Base-by-base conservation (phyloP, 1,140 invertebrate species). In the Drosophila mayri region DNA sequence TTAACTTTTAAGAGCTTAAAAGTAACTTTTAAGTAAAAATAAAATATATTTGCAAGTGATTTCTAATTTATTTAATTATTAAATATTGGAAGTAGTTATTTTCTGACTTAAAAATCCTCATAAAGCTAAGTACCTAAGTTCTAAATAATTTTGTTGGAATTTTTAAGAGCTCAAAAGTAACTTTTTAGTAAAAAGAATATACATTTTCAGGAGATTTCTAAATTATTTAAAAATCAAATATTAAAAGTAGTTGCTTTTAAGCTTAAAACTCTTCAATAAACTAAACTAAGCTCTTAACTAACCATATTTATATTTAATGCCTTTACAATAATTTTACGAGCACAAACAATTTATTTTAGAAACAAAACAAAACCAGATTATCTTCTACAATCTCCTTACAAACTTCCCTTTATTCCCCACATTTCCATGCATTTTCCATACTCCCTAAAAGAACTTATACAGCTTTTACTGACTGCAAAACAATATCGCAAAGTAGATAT, bases 401-500 rank as follows among this genome's bases (percentile, higher is more conserved):
- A 63, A 12, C 6, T 28, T 38, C 18, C 14, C 20, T 20, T 20
- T 9, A 2, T 16, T 16, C 8, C 11, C n/a, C 1, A 10, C n/a
- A 49, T 28, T 6, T 54, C 12, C 4, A 16, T 37, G 10, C 30
- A n/a, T 9, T 16, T 28, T 28, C 25, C 25, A 4, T 25, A 25
- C 25, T 25, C 25, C 22, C 37, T 43, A 18, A 1, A 3, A 20
- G 20, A 25, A 32, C 28, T 8, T 16, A 4, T 14, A 30, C 32
- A 59, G 35, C 25, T 40, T 63, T 28, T 9, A 12, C 35, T 25
- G 28, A 61, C 38, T 65, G 38, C 3, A 62, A 52, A 52, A 67
- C 37, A 67, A 68, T 47, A 52, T 50, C 22, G n/a, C 47, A 68
- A 68, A 35, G 20, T 12, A 49, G 44, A 32, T 49, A 72, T 73